These are phyloP conservation scores for Loxodonta africana DNA, from an alignment of 2,113 vertebrate genomes.

Conservation along the genomic window DNA sequence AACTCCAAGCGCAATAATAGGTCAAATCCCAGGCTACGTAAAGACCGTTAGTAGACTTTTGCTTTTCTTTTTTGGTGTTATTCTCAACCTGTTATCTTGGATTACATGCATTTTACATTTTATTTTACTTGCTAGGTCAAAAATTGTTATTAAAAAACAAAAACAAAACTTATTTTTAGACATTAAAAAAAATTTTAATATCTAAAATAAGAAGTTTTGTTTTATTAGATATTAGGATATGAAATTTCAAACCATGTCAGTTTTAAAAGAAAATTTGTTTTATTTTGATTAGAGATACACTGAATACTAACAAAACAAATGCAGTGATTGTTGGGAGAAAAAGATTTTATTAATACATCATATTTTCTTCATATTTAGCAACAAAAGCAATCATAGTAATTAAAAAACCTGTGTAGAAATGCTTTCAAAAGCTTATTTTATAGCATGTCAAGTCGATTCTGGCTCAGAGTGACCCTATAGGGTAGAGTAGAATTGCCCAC, in stretches of 20 bases:
- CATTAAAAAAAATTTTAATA: no score
- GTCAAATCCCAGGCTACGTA: background rate
- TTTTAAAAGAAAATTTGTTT: conserved; percentile 4
- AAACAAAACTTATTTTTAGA: no score
- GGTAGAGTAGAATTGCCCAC: no score
- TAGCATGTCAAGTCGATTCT: background rate
- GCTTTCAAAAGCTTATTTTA: background rate
- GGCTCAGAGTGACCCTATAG: no score
- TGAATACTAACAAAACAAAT: conserved; percentile 25
- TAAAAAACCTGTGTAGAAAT: background rate
- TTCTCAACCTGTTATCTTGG: background rate
- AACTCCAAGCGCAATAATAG: background rate
- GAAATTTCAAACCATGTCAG: conserved; percentile 14
- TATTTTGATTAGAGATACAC: background rate
- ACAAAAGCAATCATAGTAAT: background rate
- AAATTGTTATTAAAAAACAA: background rate
- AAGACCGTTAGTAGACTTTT: background rate
- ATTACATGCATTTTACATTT: conserved; percentile 27
- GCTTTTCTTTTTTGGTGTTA: background rate
- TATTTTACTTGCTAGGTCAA: background rate
- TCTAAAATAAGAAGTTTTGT: no score
- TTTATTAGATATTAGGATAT: background rate
- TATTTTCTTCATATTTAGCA: background rate
- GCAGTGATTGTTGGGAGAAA: conserved; percentile 14
- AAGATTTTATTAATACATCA: background rate